Evolutionary conservation across 2,888 invertebrate species (phyloP).

Genomic region (Diploptera punctata): DNA sequence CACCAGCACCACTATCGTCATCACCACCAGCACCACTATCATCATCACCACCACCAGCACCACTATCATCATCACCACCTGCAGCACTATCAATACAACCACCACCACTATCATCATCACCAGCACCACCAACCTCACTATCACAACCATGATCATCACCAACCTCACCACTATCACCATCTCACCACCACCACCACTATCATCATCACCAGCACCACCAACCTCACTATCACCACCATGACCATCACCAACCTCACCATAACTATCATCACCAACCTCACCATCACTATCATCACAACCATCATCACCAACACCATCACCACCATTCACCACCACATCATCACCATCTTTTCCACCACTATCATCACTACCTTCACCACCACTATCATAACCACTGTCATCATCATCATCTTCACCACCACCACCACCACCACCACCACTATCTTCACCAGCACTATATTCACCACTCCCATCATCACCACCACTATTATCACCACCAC

Average conservation of each 20-base stretch:
- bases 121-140: too few relatives aligned
- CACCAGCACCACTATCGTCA: background rate
- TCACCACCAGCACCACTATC: background rate
- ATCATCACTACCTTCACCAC: background rate
- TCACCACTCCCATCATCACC: background rate
- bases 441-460: background rate
- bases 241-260: too few relatives aligned
- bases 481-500: background rate
- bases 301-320: too few relatives aligned
- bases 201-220: too few relatives aligned
- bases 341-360: background rate
- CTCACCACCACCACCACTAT: too few relatives aligned
- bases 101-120: too few relatives aligned
- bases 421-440: background rate
- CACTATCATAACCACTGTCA: background rate
- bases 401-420: background rate
- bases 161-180: too few relatives aligned
- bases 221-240: too few relatives aligned
- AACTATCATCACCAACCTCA: too few relatives aligned
- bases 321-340: background rate
- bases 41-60: background rate
- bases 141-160: too few relatives aligned
- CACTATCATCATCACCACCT: background rate
- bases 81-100: too few relatives aligned
- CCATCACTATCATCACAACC: too few relatives aligned